A percentile compares a stretch with the other conserved stretches of the same genome.
Conservation (phyloP, 1,140 invertebrate species). For the Drosophila pectinifera region DNA sequence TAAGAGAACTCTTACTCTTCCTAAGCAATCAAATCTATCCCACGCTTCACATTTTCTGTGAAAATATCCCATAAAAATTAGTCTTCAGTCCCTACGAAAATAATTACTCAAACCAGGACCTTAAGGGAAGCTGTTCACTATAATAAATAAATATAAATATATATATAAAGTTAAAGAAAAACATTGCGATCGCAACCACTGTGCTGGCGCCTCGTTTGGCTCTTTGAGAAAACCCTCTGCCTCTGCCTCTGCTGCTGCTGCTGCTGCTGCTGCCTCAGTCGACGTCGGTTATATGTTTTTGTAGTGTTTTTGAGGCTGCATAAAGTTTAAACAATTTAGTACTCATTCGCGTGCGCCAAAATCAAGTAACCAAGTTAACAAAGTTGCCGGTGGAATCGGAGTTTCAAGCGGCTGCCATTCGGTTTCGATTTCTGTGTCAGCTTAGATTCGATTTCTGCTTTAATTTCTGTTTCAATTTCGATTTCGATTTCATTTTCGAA, state of each 20-base stretch:
- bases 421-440: constrained; percentile 4
- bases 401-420: constrained; percentile 18
- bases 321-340: constrained; percentile 76
- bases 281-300: constrained; percentile 35
- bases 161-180: too few species aligned
- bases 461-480: background rate
- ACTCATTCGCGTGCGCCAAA: constrained; percentile 75
- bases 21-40: too few species aligned
- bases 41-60: too few species aligned
- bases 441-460: background rate
- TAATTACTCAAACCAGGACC: too few species aligned
- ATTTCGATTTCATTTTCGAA: constrained; percentile 20
- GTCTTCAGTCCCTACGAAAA: too few species aligned
- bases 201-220: constrained; percentile 31
- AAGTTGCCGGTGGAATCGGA: constrained; percentile 30
- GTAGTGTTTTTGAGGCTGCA: constrained; percentile 59
- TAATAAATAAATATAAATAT: too few species aligned
- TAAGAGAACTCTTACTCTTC: too few species aligned
- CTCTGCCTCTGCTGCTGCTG: background rate
- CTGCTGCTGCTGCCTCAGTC: constrained; percentile 15
- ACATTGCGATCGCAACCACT: constrained; percentile 13
- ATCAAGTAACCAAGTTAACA: constrained; percentile 65
- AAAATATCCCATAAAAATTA: too few species aligned
- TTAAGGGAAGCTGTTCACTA: too few species aligned
- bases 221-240: constrained; percentile 11